These are phyloP conservation scores for Henricia sp. DNA, from an alignment of 53 echinoderm and acorn worm species.

Conservation along the genomic window DNA sequence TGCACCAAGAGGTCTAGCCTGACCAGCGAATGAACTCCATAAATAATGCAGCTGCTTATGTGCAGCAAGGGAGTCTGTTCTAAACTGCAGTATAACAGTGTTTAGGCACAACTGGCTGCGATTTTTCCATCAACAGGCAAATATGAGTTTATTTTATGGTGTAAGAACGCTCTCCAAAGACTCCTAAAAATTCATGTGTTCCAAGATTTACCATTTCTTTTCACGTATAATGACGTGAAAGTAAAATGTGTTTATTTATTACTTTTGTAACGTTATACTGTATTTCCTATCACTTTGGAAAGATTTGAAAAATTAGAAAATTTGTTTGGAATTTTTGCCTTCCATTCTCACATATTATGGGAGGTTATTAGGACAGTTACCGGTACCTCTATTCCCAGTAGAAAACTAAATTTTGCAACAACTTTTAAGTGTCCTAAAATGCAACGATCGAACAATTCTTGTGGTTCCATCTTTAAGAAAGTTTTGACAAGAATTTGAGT, in stretches of 20 bases:
- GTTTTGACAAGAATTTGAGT: no score
- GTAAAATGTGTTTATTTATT: background rate
- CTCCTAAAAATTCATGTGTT: conserved; percentile 25
- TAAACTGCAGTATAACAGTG: background rate
- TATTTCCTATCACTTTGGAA: no score
- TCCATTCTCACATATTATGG: no score
- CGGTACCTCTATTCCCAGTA: no score
- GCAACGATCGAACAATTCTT: no score
- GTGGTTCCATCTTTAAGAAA: no score
- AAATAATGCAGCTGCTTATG: conserved; percentile 53
- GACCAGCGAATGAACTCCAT: conserved; percentile 48
- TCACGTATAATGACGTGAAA: background rate
- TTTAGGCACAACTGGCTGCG: conserved; percentile 1
- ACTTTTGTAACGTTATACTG: no score
- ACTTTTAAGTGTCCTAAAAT: no score
- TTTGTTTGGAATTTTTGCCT: no score
- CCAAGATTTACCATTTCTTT: conserved; percentile 1
- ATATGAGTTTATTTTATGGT: conserved; percentile 5
- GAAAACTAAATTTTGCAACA: no score
- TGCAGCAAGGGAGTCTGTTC: background rate
- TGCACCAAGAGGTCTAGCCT: conserved; percentile 4
- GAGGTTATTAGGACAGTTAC: no score
- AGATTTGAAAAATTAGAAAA: no score
- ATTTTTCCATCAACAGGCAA: conserved; percentile 24
- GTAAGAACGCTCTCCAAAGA: conserved; percentile 7